Base-by-base conservation (phyloP, 2,888 invertebrate genomes). In the Xylota sylvarum region DNA sequence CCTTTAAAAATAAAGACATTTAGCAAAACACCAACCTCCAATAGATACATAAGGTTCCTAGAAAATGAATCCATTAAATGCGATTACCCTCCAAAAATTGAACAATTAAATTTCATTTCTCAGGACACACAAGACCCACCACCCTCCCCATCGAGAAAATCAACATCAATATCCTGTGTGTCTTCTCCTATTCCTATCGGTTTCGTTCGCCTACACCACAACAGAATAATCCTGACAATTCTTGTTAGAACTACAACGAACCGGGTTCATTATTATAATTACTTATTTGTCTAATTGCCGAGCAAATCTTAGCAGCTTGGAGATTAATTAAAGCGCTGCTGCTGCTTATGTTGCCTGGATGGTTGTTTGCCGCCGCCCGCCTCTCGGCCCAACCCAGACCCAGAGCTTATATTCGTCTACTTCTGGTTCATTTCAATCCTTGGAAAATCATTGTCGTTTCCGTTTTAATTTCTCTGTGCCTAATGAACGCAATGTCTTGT, bases 251-350 rank as follows among this genome's bases (percentile, higher is more conserved):
- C 55, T 83, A 35, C 82, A 70, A 70, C 19, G 56, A 65, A 62
- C 64, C 40, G 32, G 52, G 70, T 81, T 85, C 81, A 81, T 85
- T 85, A 81, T 81, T 85, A 85, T 85, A 85, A 85, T 85, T 85
- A 85, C 81, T 85, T 85, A 85, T 85, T 85, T 85, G 85, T 85
- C 81, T 85, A 85, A 85, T 85, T 85, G 85, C 76, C 58, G 85
- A 77, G 85, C 65, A 85, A 85, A 85, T 81, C 85, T 85, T 85
- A 76, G 85, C 80, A 85, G 81, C 85, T 85, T 70, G 81, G 74
- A 85, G 81, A 85, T 81, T 85, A 85, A 85, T 85, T 85, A 85
- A 85, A 76, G 80, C 70, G 9, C 17, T 74, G 69, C 55, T 70
- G 50, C 40, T 35, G 62, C 67, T 35, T 10, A 35, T 56, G 73